Conservation (phyloP, 2,113 vertebrate genomes). For the Channa argus region DNA sequence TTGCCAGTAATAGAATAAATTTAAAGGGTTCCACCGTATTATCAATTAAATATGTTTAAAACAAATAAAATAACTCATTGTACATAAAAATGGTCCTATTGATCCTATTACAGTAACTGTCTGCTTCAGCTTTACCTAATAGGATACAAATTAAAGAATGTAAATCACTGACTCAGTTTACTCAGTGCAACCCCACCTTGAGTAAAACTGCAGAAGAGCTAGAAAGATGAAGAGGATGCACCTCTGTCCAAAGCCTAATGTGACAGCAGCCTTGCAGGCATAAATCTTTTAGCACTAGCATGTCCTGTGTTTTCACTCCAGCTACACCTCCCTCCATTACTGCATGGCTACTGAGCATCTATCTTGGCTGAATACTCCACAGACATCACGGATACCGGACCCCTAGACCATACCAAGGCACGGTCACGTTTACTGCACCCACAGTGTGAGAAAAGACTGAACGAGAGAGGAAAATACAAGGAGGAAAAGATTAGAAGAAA, state of each 20-base stretch:
- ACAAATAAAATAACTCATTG: too few relatives aligned
- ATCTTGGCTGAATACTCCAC: slow-evolving; percentile 66
- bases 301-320: slow-evolving; percentile 71
- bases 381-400: slow-evolving; percentile 79
- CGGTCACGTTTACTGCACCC: slow-evolving; percentile 64
- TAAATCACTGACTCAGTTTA: slow-evolving; percentile 11
- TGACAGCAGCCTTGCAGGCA: slow-evolving; percentile 67
- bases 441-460: slow-evolving; percentile 43
- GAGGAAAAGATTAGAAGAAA: slow-evolving; percentile 21
- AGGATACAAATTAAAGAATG: slow-evolving; percentile 2
- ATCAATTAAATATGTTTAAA: too few relatives aligned
- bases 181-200: slow-evolving; percentile 23
- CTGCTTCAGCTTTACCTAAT: too few relatives aligned
- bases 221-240: slow-evolving; percentile 49
- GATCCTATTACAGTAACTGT: too few relatives aligned
- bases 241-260: slow-evolving; percentile 59
- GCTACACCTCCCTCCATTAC: slow-evolving; percentile 76
- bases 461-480: slow-evolving; percentile 31
- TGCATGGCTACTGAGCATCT: slow-evolving; percentile 70
- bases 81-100: too few relatives aligned
- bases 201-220: slow-evolving; percentile 44
- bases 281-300: slow-evolving; percentile 80
- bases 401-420: slow-evolving; percentile 77
- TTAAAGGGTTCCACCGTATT: too few relatives aligned
- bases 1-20: too few relatives aligned